Conservation (phyloP, 2,797 vertebrate species). For the Sebastes jordani region DNA sequence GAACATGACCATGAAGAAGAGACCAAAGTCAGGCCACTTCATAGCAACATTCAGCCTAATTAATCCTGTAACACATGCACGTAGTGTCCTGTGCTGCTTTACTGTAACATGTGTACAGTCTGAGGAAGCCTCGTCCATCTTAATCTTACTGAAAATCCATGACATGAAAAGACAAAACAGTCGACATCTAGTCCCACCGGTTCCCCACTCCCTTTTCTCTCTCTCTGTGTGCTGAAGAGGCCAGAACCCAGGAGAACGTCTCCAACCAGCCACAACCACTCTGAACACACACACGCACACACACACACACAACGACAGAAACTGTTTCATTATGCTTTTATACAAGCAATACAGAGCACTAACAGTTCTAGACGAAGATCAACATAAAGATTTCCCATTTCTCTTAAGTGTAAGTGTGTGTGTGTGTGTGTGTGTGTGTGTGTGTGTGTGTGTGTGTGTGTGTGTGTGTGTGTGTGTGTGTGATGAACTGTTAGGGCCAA, state of each 20-base stretch:
- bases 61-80: neutral
- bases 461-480: neutral
- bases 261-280: neutral
- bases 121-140: neutral
- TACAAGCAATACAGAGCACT: slow-evolving; percentile 8
- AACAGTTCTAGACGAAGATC: slow-evolving; percentile 18
- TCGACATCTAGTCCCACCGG: neutral
- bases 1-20: neutral
- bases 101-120: neutral
- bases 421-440: slow-evolving; percentile 4
- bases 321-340: neutral
- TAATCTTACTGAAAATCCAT: neutral
- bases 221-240: slow-evolving; percentile 3
- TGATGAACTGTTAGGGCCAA: slow-evolving; percentile 77
- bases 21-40: no score
- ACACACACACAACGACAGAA: neutral
- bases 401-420: neutral
- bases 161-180: neutral
- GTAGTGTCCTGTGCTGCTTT: neutral
- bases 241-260: neutral
- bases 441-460: neutral
- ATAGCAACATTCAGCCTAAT: neutral
- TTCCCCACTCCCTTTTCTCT: neutral
- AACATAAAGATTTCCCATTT: slow-evolving; percentile 53
- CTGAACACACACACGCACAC: neutral